Conservation (phyloP, 64 coral and sea anemone species). For the Stichodactyla helianthus region DNA sequence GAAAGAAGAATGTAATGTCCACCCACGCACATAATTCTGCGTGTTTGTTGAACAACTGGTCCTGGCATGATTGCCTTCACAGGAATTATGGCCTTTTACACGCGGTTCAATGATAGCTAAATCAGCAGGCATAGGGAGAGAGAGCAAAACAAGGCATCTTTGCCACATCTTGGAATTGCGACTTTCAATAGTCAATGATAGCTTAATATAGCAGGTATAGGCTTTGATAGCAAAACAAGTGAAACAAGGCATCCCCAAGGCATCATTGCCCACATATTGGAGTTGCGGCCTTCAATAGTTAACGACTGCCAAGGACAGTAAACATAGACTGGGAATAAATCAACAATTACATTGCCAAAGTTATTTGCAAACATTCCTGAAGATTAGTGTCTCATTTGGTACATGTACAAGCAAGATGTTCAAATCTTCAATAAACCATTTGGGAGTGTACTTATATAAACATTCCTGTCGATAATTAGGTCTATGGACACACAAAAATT, state of each 20-base stretch:
- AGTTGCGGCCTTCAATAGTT: neutral
- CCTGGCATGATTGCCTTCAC: neutral
- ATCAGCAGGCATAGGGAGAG: neutral
- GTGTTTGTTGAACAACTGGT: neutral
- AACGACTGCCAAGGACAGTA: neutral
- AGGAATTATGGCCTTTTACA: neutral
- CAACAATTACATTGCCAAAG: neutral
- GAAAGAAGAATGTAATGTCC: neutral
- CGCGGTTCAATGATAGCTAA: neutral
- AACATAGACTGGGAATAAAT: neutral
- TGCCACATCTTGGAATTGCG: neutral
- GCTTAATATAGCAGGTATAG: neutral
- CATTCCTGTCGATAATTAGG: neutral
- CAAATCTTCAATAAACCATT: neutral
- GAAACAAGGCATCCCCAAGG: neutral
- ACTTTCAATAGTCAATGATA: neutral
- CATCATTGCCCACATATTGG: neutral
- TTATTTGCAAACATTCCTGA: neutral
- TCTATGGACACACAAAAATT: neutral
- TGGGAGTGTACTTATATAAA: neutral
- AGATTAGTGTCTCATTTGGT: neutral
- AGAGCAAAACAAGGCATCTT: neutral
- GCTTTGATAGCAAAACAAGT: neutral
- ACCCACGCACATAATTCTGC: neutral
- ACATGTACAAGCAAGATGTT: conserved; percentile 3